phyloP scores from a whole-genome alignment of 2,113 vertebrate species.

The Tretioscincus oriximinensis region DNA sequence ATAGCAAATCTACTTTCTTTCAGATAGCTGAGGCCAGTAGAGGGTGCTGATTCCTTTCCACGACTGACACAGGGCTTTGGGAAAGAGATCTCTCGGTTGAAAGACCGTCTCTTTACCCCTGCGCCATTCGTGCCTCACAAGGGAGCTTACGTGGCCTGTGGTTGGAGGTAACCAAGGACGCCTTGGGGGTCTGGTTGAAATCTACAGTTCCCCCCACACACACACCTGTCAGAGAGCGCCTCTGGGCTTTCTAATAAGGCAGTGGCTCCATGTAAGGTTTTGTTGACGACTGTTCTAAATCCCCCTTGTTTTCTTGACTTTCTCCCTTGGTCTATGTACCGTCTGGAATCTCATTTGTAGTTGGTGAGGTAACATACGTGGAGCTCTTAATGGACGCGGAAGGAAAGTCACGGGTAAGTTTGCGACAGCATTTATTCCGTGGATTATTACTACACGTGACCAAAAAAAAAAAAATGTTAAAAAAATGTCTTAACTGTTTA shows the following conservation, averaged over 20 bases:
- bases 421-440: conserved; percentile 87
- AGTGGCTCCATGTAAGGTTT: conserved; percentile 85
- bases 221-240: conserved; percentile 71
- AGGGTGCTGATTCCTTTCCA: no score
- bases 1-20: no score
- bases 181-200: neutral
- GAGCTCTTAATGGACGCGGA: conserved; percentile 99
- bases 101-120: no score
- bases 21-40: no score
- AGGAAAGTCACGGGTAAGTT: conserved; percentile 99
- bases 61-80: no score
- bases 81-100: no score
- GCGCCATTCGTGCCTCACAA: no score
- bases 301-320: conserved; percentile 99
- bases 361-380: conserved; percentile 99
- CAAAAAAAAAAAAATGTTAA: neutral
- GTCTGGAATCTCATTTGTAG: conserved; percentile 99
- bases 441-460: conserved; percentile 75
- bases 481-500: conserved; percentile 71
- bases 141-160: no score
- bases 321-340: conserved; percentile 99
- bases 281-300: conserved; percentile 98
- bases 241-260: conserved; percentile 91
- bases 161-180: neutral
- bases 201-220: no score